Conservation (phyloP, 2,888 invertebrate species). For the Polietes domitor region DNA sequence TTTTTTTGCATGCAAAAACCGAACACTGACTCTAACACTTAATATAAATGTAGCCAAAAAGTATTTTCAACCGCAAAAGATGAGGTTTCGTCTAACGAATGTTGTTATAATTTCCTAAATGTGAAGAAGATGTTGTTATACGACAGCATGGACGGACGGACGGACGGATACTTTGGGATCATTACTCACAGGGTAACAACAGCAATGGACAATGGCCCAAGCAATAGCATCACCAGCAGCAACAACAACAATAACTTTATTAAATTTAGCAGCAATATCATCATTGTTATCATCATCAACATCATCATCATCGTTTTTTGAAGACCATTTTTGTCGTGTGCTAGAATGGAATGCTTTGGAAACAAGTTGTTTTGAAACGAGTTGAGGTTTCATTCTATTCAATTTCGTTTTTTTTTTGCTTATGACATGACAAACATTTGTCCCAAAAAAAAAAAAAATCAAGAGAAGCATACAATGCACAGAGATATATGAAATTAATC, state of each 20-base stretch:
- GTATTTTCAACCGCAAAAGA: not conserved
- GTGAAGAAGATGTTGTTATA: conserved; percentile 3
- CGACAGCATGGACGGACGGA: not conserved
- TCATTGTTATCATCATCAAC: not conserved
- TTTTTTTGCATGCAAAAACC: conserved; percentile 32
- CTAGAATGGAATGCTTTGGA: not conserved
- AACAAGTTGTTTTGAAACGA: not conserved
- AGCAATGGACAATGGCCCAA: not conserved
- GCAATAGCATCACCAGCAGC: not conserved
- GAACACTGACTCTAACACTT: not conserved
- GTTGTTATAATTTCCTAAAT: conserved; percentile 1
- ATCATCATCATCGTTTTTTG: not conserved
- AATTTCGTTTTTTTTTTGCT: not conserved
- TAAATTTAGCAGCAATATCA: not conserved
- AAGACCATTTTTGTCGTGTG: not conserved
- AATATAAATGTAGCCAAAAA: not conserved
- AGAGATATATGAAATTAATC: not conserved
- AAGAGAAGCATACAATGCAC: not conserved
- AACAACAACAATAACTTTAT: not conserved
- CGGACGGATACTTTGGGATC: not conserved
- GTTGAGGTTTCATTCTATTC: not conserved
- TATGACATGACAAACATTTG: not conserved
- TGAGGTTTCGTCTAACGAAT: conserved; percentile 16
- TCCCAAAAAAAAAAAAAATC: not conserved
- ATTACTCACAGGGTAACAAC: not conserved